These are phyloP conservation scores for Ascidia mentula DNA, from an alignment of 23 tunicate genomes.

Conservation along the genomic window DNA sequence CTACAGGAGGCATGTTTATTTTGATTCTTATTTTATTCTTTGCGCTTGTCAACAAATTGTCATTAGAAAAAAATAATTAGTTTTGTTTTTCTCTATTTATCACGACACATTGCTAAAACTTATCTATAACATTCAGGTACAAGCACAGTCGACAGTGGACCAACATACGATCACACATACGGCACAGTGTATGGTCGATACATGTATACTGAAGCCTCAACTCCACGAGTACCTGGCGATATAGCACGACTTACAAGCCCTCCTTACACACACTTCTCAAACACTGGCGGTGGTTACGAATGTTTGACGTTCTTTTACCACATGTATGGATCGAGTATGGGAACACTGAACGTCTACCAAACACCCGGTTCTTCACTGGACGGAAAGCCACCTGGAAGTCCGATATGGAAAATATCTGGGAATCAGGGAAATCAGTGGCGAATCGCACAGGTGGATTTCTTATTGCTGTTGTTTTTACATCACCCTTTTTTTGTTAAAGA, in stretches of 20 bases:
- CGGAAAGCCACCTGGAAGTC: constrained; percentile 24
- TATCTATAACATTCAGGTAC: constrained; percentile 42
- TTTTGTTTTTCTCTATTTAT: neutral
- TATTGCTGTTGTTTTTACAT: too few species aligned
- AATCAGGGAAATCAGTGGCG: constrained; percentile 96
- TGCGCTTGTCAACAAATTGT: neutral
- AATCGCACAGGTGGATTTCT: constrained; percentile 72
- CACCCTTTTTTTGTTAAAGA: too few species aligned
- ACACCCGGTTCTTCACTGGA: constrained; percentile 24
- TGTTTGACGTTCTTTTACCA: constrained; percentile 90
- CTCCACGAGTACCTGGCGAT: constrained; percentile 61
- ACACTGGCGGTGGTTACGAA: constrained; percentile 57
- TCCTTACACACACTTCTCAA: constrained; percentile 49
- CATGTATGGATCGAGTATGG: constrained; percentile 83
- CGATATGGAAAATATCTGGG: constrained; percentile 51
- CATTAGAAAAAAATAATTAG: neutral
- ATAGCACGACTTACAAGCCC: constrained; percentile 69
- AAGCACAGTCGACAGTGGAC: constrained; percentile 60
- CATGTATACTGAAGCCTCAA: constrained; percentile 85
- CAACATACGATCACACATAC: constrained; percentile 92
- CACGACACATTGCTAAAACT: neutral
- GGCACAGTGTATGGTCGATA: constrained; percentile 91
- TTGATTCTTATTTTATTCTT: too few species aligned
- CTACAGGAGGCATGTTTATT: constrained; percentile 94
- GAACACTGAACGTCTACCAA: constrained; percentile 58